Conservation (phyloP, 2,797 vertebrate species). For the Anguilla anguilla region DNA sequence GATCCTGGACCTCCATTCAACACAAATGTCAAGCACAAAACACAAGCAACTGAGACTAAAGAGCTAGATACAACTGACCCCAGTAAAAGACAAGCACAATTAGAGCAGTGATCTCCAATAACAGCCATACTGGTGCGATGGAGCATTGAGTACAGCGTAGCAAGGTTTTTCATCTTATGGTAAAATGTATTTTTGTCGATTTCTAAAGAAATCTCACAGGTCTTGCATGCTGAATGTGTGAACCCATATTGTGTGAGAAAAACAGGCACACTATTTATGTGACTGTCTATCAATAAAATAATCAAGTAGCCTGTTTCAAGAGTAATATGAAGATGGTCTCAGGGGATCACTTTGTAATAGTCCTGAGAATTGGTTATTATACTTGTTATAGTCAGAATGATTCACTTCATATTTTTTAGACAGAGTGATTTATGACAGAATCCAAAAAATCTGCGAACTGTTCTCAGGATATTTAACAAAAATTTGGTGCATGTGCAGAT, state of each 20-base stretch:
- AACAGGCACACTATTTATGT: neutral
- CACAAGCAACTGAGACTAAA: neutral
- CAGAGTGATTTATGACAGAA: neutral
- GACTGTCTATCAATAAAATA: neutral
- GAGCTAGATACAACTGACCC: neutral
- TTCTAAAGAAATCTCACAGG: neutral
- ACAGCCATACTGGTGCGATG: neutral
- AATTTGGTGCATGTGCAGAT: neutral
- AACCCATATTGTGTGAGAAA: neutral
- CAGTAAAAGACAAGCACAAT: neutral
- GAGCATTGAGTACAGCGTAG: conserved; percentile 28
- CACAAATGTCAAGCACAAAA: neutral
- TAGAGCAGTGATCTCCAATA: neutral
- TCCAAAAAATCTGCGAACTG: neutral
- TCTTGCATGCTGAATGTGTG: neutral
- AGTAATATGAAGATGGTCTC: neutral
- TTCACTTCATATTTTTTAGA: neutral
- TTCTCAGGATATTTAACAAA: conserved; percentile 3
- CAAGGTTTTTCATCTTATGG: neutral
- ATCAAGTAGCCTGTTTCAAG: neutral
- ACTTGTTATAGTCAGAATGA: neutral
- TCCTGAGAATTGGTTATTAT: neutral
- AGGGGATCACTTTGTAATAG: neutral
- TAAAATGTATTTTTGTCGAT: neutral
- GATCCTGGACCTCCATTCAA: neutral